A percentile compares a stretch with the other conserved stretches of the same genome.
These are phyloP conservation scores for Ptiloglossa arizonensis DNA, from an alignment of 1,140 invertebrate genomes.

Conservation along the genomic window DNA sequence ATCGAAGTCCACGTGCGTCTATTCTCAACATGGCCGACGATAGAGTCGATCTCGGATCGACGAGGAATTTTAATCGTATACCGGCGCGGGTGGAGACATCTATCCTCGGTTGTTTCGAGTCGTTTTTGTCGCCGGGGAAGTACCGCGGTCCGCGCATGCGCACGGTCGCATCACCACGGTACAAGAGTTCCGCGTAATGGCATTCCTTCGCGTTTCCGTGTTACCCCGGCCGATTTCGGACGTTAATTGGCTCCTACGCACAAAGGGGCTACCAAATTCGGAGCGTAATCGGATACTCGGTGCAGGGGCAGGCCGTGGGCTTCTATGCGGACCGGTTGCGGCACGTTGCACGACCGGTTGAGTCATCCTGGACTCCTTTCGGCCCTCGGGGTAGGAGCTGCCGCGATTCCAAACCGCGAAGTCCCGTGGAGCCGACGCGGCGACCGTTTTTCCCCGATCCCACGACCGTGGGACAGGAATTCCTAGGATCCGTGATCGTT, in stretches of 20 bases:
- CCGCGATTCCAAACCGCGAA: constrained; percentile 48
- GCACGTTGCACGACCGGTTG: constrained; percentile 53
- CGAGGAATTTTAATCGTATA: too few species aligned
- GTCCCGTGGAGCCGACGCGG: constrained; percentile 42
- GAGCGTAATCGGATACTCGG: constrained; percentile 58
- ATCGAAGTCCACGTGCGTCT: too few species aligned
- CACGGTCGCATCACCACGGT: not conserved
- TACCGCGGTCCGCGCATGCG: not conserved
- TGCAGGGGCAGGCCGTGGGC: constrained; percentile 36
- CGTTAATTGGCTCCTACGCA: constrained; percentile 44
- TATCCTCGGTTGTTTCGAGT: constrained; percentile 3
- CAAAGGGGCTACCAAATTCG: constrained; percentile 29
- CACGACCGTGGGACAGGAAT: constrained; percentile 60
- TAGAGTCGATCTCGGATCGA: too few species aligned
- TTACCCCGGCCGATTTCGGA: constrained; percentile 24
- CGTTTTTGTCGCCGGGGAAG: not conserved
- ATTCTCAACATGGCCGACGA: too few species aligned
- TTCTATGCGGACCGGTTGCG: constrained; percentile 52
- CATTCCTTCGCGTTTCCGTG: constrained; percentile 28
- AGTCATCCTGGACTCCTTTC: constrained; percentile 48
- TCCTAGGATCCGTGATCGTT: constrained; percentile 52
- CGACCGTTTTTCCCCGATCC: constrained; percentile 38
- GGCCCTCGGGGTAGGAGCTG: constrained; percentile 19
- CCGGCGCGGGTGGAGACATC: too few species aligned
- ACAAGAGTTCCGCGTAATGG: constrained; percentile 17